phyloP scores from a whole-genome alignment of 2,888 invertebrate species.

The Biston betularia region DNA sequence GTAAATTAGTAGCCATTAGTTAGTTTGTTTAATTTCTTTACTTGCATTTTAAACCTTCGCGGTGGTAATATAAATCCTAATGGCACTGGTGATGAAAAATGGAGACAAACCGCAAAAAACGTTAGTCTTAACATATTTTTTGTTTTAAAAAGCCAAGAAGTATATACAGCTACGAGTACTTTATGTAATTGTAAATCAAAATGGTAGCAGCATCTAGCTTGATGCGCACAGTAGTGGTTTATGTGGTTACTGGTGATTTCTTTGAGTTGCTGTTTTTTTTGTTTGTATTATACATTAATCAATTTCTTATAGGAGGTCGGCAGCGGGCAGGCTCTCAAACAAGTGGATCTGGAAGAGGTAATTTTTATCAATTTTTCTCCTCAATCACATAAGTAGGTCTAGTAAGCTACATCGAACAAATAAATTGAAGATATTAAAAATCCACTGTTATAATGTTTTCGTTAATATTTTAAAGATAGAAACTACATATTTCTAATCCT shows the following conservation, averaged over 20 bases:
- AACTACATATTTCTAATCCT: too few species aligned
- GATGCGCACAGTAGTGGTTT: not conserved
- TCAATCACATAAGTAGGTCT: too few species aligned
- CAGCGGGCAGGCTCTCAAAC: constrained; percentile 10
- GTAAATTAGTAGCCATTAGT: not conserved
- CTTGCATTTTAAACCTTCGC: not conserved
- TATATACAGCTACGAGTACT: too few species aligned
- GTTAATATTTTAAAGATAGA: too few species aligned
- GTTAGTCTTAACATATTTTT: too few species aligned
- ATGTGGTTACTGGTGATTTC: not conserved
- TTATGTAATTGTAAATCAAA: constrained; percentile 10
- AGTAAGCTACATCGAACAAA: too few species aligned
- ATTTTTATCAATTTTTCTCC: not conserved
- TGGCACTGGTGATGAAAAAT: not conserved
- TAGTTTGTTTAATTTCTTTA: not conserved
- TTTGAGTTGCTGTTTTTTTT: not conserved
- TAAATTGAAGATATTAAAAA: too few species aligned
- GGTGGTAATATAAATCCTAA: constrained; percentile 11
- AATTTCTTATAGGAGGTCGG: constrained; percentile 19
- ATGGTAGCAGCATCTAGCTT: constrained; percentile 13
- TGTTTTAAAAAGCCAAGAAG: too few species aligned
- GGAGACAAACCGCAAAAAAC: not conserved
- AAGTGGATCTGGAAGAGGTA: constrained; percentile 31
- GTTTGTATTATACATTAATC: constrained; percentile 6
- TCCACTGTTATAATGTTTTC: too few species aligned